Conservation (phyloP, 2,113 vertebrate species). For the Brachirus orientalis region DNA sequence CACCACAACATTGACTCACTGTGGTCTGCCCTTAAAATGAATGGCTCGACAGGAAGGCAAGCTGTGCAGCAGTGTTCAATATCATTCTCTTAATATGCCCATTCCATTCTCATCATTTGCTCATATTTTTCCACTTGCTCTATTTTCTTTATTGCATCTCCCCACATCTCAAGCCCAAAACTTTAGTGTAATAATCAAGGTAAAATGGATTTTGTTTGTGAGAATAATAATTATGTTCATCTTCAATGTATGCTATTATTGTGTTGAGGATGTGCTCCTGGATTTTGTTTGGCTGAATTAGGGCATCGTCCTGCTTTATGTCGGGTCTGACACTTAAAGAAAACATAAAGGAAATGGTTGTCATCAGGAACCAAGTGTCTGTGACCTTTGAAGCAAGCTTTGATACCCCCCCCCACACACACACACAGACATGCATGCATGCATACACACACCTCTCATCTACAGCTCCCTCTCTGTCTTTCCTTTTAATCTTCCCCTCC, state of each 20-base stretch:
- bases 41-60: conserved; percentile 35
- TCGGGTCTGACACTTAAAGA: conserved; percentile 58
- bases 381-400: conserved; percentile 79
- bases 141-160: neutral
- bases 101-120: neutral
- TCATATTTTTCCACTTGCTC: neutral
- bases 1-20: conserved; percentile 22
- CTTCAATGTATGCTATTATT: no score
- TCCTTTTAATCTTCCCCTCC: conserved; percentile 37
- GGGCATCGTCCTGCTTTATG: conserved; percentile 47
- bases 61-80: conserved; percentile 57
- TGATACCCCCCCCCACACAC: conserved; percentile 50
- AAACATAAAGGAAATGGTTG: conserved; percentile 71
- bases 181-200: conserved; percentile 5
- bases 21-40: conserved; percentile 35
- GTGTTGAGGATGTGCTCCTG: conserved; percentile 24
- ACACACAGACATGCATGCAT: no score
- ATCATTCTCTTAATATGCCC: conserved; percentile 34
- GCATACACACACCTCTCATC: conserved; percentile 1
- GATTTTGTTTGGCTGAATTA: conserved; percentile 51
- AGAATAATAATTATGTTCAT: no score
- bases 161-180: neutral
- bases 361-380: conserved; percentile 75
- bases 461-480: conserved; percentile 25
- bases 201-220: conserved; percentile 1